Conservation (phyloP, 2,797 vertebrate genomes). For the Loriculus beryllinus region DNA sequence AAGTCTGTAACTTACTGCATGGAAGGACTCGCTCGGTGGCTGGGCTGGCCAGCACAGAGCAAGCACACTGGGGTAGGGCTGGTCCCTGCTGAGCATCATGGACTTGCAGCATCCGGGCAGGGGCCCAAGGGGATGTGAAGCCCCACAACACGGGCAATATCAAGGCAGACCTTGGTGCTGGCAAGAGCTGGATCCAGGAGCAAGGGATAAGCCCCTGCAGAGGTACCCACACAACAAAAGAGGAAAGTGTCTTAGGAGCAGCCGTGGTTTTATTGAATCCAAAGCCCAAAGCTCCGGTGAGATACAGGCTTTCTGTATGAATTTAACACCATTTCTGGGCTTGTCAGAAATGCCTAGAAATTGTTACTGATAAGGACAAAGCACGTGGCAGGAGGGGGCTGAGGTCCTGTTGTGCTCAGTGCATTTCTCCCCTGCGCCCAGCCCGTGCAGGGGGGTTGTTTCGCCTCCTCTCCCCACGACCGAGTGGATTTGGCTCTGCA, state of each 20-base stretch:
- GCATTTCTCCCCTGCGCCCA: neutral
- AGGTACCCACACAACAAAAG: neutral
- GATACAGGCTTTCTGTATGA: neutral
- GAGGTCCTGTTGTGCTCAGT: neutral
- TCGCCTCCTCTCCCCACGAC: neutral
- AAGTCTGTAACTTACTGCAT: neutral
- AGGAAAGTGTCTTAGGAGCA: neutral
- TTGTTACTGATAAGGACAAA: neutral
- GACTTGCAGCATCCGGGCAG: neutral
- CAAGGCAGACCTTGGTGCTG: neutral
- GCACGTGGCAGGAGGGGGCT: neutral
- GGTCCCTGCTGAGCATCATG: neutral
- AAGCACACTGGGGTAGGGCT: neutral
- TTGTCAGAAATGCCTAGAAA: neutral
- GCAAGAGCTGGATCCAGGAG: neutral
- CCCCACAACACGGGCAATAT: neutral
- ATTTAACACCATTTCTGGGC: neutral
- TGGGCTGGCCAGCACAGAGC: neutral
- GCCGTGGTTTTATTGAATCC: neutral
- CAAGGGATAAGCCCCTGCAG: neutral
- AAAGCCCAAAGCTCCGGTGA: neutral
- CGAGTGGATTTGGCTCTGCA: neutral
- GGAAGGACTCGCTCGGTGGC: neutral
- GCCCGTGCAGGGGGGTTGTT: accelerated
- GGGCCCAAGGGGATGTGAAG: neutral